Evolutionary conservation across 2,888 invertebrate species (phyloP), one percentile per base, ranked within the genome.

Genomic region (Mellilla xanthometata): DNA sequence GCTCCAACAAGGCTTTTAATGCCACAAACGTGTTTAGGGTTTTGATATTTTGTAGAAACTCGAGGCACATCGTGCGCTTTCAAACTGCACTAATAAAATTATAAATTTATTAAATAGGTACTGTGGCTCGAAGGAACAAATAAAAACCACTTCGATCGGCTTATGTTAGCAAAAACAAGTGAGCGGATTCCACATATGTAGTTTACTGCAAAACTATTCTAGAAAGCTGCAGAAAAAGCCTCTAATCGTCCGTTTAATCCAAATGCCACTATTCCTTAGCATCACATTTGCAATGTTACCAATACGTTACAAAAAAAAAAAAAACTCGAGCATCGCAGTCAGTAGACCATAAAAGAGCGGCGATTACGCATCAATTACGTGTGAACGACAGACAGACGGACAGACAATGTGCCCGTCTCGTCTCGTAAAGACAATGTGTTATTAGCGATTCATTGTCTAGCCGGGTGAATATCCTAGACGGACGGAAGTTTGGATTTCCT

Each of bases 401-500:
- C 36, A 36, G 36, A 36, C 36, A 36, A 22, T 36, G 36, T 36
- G 28, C n/a, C 19, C 36, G 36, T 28, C 26, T 35, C 26, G 35
- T 35, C 36, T 36, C 36, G 36, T 36, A 36, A 28, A 69, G 57
- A 78, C 77, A 76, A 74, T 76, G 71, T 69, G 68, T 73, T 76
- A 76, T 77, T 79, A 78, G 69, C 68, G 63, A 74, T 69, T 76
- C 76, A 83, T 79, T 72, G 81, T 84, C 76, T 81, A 77, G 81
- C 69, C 77, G 68, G 79, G 78, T 81, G 75, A 84, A 85, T 73
- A 83, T 83, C 80, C 83, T 85, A 87, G 82, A 78, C 81, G 75
- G 68, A 48, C 86, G 88, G 88, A 87, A 82, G 87, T 79, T 62
- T 62, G 81, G 86, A 82, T 86, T 81, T 88, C 88, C 88, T 81